These are phyloP conservation scores for Dichetophora obliterata DNA, from an alignment of 2,888 invertebrate species.

Conservation along the genomic window DNA sequence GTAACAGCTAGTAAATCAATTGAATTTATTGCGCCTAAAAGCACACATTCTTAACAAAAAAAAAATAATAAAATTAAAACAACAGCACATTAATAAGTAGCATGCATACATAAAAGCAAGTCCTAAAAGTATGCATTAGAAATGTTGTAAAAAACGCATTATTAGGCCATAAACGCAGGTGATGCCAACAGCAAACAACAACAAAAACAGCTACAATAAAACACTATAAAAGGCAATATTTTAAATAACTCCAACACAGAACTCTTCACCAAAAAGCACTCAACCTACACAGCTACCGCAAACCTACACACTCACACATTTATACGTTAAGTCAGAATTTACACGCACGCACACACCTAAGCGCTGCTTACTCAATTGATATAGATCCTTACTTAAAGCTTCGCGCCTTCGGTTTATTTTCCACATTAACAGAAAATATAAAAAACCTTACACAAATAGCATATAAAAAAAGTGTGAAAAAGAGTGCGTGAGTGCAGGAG, in stretches of 20 bases:
- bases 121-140: conserved; percentile 17
- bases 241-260: not conserved
- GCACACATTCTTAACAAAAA: not conserved
- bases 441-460: not conserved
- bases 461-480: not conserved
- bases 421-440: not conserved
- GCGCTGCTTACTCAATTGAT: conserved; percentile 14
- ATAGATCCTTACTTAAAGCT: conserved; percentile 17
- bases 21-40: not conserved
- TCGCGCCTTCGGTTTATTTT: not conserved
- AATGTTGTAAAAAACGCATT: conserved; percentile 19
- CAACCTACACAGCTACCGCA: not conserved
- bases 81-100: too few species aligned
- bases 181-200: conserved; percentile 4
- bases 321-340: not conserved
- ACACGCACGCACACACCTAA: not conserved
- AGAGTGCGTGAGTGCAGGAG: not conserved
- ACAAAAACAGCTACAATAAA: not conserved
- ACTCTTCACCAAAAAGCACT: not conserved
- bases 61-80: not conserved
- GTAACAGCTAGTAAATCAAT: not conserved
- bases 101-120: too few species aligned
- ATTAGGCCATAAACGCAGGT: conserved; percentile 25
- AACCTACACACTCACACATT: not conserved
- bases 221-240: not conserved